Conservation (phyloP, 1,140 invertebrate genomes). For the Zaprionus ornatus region DNA sequence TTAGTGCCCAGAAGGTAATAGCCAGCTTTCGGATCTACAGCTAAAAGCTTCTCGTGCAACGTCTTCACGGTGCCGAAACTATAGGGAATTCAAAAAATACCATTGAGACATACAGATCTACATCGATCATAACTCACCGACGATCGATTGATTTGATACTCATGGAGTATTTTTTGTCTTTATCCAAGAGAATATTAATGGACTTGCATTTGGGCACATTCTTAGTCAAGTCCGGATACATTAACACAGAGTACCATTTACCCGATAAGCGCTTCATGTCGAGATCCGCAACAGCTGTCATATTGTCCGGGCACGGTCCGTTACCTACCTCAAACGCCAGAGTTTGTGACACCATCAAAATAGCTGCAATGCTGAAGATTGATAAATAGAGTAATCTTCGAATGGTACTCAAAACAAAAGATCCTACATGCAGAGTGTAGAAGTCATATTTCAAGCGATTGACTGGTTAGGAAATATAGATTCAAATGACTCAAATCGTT, state of each 20-base stretch:
- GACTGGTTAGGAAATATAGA: not conserved
- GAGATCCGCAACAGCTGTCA: slow-evolving; percentile 36
- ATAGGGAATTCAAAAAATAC: not conserved
- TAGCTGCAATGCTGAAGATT: not conserved
- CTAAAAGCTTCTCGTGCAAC: not conserved
- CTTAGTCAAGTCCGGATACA: not conserved
- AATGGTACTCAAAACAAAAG: not conserved
- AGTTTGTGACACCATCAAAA: not conserved
- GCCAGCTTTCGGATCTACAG: not conserved
- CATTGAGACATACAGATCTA: not conserved
- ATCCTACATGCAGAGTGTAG: not conserved
- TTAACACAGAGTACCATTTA: slow-evolving; percentile 43
- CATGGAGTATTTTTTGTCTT: not conserved
- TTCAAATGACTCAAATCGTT: not conserved
- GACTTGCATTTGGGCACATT: slow-evolving; percentile 13
- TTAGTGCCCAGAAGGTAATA: slow-evolving; percentile 1
- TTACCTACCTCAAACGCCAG: not conserved
- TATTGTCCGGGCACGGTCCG: slow-evolving; percentile 30
- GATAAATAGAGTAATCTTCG: not conserved
- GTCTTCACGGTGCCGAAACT: slow-evolving; percentile 27
- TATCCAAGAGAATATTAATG: not conserved
- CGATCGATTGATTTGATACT: not conserved
- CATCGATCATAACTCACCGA: not conserved
- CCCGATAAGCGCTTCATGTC: slow-evolving; percentile 26
- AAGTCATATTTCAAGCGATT: not conserved